Percentiles rank a stretch among this genome's conserved stretches.
Evolutionary conservation across 2,888 invertebrate species (phyloP).

Genomic region (Ormyrus rosae): DNA sequence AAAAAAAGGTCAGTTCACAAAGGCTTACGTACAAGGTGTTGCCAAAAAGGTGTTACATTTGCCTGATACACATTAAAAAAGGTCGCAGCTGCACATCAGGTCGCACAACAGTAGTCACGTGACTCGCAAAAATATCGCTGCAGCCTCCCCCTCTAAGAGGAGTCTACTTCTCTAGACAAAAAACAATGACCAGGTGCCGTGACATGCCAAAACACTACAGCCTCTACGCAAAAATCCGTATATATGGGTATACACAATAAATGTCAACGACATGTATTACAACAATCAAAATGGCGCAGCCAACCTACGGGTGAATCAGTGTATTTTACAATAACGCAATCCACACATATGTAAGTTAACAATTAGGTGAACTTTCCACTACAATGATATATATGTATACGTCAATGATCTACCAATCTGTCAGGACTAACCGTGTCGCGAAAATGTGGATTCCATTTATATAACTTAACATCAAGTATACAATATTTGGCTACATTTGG

Average conservation of each 20-base stretch:
- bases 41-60: too few species aligned
- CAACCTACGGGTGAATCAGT: constrained; percentile 23
- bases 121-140: too few species aligned
- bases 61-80: too few species aligned
- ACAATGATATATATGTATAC: constrained; percentile 11
- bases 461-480: constrained; percentile 26
- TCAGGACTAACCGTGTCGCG: constrained; percentile 43
- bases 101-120: too few species aligned
- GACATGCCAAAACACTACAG: constrained; percentile 26
- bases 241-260: not conserved
- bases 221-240: constrained; percentile 36
- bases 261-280: not conserved
- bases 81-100: too few species aligned
- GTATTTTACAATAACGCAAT: constrained; percentile 11
- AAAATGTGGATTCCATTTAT: constrained; percentile 10
- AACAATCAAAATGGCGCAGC: constrained; percentile 15
- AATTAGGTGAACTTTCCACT: not conserved
- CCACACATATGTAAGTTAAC: not conserved
- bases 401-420: not conserved
- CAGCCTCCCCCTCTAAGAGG: constrained; percentile 25
- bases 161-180: constrained; percentile 17
- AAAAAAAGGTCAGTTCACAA: constrained; percentile 25
- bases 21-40: not conserved
- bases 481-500: constrained; percentile 20
- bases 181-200: constrained; percentile 38